These are phyloP conservation scores for Herpetotheres cachinnans DNA, from an alignment of 2,113 vertebrate species.

Conservation along the genomic window DNA sequence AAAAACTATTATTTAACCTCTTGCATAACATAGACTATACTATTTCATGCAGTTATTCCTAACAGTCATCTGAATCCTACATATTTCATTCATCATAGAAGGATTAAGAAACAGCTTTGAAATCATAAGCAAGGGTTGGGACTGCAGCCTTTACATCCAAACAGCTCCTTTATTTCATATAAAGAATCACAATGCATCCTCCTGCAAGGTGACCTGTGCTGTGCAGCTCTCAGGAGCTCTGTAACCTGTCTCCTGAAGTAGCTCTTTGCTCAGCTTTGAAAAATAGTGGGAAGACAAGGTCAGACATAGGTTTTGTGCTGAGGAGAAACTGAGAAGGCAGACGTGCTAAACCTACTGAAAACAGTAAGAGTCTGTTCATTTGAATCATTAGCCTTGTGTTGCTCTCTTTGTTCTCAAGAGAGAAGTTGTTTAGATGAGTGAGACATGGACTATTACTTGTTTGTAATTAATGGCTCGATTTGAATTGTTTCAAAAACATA, in stretches of 20 bases:
- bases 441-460: not conserved
- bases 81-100: not conserved
- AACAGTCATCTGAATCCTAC: not conserved
- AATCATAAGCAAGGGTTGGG: not conserved
- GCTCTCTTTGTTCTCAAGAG: not conserved
- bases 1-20: not conserved
- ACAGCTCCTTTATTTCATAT: not conserved
- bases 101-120: not conserved
- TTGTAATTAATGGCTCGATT: not conserved
- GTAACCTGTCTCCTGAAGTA: not conserved
- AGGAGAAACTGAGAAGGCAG: not conserved
- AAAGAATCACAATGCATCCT: not conserved
- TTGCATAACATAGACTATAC: not conserved
- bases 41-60: not conserved
- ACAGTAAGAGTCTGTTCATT: not conserved
- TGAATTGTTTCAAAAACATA: not conserved
- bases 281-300: not conserved
- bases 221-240: not conserved
- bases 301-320: not conserved
- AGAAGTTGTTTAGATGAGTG: not conserved
- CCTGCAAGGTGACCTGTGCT: not conserved
- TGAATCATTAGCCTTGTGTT: not conserved
- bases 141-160: not conserved
- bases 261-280: not conserved
- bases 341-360: not conserved